Evolutionary conservation across 2,113 vertebrate species (phyloP).

Genomic region (Arenaria interpres): DNA sequence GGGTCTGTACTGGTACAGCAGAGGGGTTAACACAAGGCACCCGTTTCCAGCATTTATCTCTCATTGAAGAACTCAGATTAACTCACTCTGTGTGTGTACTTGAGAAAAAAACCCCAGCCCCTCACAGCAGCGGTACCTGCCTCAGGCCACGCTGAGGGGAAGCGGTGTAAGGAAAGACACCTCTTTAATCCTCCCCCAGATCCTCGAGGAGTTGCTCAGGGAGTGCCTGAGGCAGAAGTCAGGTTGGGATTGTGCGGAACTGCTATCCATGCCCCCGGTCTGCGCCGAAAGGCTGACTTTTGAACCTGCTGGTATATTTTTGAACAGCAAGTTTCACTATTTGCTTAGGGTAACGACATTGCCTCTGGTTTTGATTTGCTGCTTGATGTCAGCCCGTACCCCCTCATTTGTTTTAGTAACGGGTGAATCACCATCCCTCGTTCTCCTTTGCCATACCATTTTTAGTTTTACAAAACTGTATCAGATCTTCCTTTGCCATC

Average conservation of each 20-base stretch:
- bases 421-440: neutral
- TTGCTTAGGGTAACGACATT: neutral
- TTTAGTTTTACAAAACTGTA: neutral
- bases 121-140: neutral
- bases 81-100: neutral
- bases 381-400: neutral
- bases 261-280: rapidly evolving
- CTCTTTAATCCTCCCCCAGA: too few species aligned
- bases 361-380: neutral
- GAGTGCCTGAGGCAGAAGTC: neutral
- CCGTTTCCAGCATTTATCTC: neutral
- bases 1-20: neutral
- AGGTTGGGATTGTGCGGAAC: neutral
- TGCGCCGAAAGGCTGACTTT: neutral
- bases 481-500: neutral
- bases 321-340: neutral
- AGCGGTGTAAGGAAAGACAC: rapidly evolving
- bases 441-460: neutral
- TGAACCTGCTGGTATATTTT: neutral
- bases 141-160: neutral
- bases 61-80: neutral
- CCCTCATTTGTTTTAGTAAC: neutral
- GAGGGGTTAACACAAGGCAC: neutral
- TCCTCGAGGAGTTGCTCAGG: neutral
- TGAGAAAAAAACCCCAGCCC: neutral